Conservation (phyloP, 2,113 vertebrate genomes). For the Syngnathus scovelli region DNA sequence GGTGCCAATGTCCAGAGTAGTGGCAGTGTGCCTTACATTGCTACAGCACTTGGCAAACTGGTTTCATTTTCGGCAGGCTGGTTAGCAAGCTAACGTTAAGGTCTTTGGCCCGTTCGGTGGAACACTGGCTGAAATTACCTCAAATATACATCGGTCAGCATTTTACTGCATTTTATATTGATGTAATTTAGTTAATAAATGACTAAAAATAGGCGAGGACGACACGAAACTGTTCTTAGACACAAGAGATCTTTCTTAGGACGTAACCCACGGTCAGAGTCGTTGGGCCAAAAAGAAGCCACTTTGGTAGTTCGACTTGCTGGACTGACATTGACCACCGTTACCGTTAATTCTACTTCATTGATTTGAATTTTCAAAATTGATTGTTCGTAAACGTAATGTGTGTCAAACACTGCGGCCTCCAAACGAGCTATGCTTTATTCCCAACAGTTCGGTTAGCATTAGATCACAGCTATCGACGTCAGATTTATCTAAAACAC, state of each 20-base stretch:
- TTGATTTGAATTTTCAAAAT: too few species aligned
- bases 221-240: not conserved
- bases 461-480: conserved; percentile 33
- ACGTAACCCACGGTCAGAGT: not conserved
- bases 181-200: not conserved
- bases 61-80: conserved; percentile 11
- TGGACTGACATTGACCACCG: not conserved
- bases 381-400: conserved; percentile 2
- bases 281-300: not conserved
- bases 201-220: not conserved
- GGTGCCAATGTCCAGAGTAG: not conserved
- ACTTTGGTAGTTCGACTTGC: not conserved
- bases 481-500: not conserved
- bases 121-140: conserved; percentile 29
- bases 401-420: conserved; percentile 39
- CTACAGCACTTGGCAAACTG: not conserved
- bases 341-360: not conserved
- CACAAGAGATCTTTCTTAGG: conserved; percentile 16
- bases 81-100: conserved; percentile 50
- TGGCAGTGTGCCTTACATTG: not conserved
- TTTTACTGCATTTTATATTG: not conserved
- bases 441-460: conserved; percentile 15
- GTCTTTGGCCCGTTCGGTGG: conserved; percentile 51
- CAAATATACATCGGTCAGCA: conserved; percentile 26
- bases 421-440: conserved; percentile 29